phyloP scores from a whole-genome alignment of 2,888 invertebrate species.

The Cepaea hortensis region DNA sequence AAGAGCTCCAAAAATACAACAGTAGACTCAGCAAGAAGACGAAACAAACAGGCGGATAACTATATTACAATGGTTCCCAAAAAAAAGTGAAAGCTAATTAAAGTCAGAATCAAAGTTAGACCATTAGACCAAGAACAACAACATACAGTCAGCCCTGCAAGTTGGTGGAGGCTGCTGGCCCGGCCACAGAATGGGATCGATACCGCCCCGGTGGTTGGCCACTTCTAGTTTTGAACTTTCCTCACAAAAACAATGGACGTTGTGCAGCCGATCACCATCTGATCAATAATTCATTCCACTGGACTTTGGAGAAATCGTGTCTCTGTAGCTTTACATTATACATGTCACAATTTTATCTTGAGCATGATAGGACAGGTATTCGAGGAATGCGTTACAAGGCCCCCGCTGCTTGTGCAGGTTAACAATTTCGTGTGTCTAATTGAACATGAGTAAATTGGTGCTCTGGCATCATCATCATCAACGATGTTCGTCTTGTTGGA shows the following conservation, averaged over 20 bases:
- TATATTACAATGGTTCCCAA: no score
- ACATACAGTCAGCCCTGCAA: no score
- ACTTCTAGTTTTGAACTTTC: slow-evolving; percentile 5
- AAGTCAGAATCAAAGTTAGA: no score
- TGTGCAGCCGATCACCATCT: neutral
- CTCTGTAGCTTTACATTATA: no score
- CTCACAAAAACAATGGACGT: slow-evolving; percentile 29
- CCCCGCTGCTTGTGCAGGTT: neutral
- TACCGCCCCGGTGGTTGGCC: neutral
- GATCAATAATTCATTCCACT: neutral
- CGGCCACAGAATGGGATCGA: neutral
- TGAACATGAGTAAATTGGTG: slow-evolving; percentile 12
- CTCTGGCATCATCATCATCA: neutral
- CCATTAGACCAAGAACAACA: no score
- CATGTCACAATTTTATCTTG: neutral
- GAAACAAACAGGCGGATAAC: no score
- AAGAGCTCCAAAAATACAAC: no score
- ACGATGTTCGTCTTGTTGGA: neutral
- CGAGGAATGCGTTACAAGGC: neutral
- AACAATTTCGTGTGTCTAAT: neutral
- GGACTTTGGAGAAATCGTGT: neutral
- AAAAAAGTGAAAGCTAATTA: no score
- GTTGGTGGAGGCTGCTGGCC: no score
- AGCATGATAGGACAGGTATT: slow-evolving; percentile 2
- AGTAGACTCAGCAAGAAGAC: no score